These are phyloP conservation scores for Cartodere bifasciata DNA, from an alignment of 2,888 invertebrate genomes.

Conservation along the genomic window DNA sequence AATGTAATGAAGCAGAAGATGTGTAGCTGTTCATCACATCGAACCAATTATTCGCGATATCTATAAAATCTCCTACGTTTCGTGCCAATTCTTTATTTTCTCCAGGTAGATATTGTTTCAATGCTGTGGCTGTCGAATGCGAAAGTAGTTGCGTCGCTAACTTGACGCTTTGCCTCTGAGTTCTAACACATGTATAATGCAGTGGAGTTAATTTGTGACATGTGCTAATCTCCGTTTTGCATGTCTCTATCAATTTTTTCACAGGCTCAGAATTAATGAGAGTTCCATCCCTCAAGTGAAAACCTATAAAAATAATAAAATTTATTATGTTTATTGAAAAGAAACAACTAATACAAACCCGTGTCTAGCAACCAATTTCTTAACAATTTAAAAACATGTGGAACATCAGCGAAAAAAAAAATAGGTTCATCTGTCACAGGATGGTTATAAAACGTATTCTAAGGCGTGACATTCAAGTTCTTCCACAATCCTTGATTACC, in stretches of 20 bases:
- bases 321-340: too few relatives aligned
- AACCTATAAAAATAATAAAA: too few relatives aligned
- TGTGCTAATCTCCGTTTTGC: background rate
- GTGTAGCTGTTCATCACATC: slow-evolving; percentile 13
- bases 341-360: too few relatives aligned
- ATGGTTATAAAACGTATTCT: slow-evolving; percentile 18
- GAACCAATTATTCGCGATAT: slow-evolving; percentile 12
- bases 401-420: slow-evolving; percentile 20
- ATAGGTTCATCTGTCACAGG: slow-evolving; percentile 16
- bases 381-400: slow-evolving; percentile 20
- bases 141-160: slow-evolving; percentile 1
- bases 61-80: slow-evolving; percentile 17
- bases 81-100: slow-evolving; percentile 9
- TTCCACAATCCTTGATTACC: slow-evolving; percentile 21
- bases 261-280: background rate
- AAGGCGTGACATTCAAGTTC: slow-evolving; percentile 14
- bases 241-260: background rate
- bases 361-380: slow-evolving; percentile 8
- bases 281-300: background rate
- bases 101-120: slow-evolving; percentile 1
- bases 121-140: slow-evolving; percentile 2
- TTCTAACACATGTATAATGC: background rate
- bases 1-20: slow-evolving; percentile 6
- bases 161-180: slow-evolving; percentile 7
- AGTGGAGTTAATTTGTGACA: background rate